Evolutionary conservation across 2,888 invertebrate species (phyloP).

Genomic region (Agrochola macilenta): DNA sequence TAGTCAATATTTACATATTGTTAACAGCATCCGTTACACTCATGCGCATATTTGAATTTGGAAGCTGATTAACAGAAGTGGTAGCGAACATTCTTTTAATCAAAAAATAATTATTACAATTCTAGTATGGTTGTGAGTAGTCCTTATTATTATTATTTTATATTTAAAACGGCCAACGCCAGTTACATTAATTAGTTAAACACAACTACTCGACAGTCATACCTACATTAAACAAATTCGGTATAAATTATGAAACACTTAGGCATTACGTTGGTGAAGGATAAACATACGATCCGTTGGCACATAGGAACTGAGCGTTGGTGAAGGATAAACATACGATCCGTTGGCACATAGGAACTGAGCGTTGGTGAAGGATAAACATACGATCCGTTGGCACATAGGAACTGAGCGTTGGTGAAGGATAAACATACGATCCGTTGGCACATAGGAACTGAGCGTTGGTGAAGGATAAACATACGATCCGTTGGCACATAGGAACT

Average conservation of each 20-base stretch:
- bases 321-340: background rate
- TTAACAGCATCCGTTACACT: slow-evolving; percentile 36
- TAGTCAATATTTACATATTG: slow-evolving; percentile 63
- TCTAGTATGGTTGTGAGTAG: background rate
- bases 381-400: background rate
- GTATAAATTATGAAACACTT: background rate
- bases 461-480: background rate
- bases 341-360: background rate
- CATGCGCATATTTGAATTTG: slow-evolving; percentile 21
- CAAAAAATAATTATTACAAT: slow-evolving; percentile 9
- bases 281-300: background rate
- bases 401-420: background rate
- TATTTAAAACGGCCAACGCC: too few relatives aligned
- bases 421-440: background rate
- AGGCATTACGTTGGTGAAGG: background rate
- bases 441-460: background rate
- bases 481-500: background rate
- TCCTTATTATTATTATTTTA: background rate
- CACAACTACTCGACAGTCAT: too few relatives aligned
- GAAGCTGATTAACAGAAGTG: slow-evolving; percentile 11
- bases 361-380: background rate
- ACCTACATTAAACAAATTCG: too few relatives aligned
- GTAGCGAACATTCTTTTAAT: slow-evolving; percentile 31
- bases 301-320: background rate
- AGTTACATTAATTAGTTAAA: too few relatives aligned